Evolutionary conservation across 2,888 invertebrate species (phyloP).

Genomic region (Drosophila testacea): DNA sequence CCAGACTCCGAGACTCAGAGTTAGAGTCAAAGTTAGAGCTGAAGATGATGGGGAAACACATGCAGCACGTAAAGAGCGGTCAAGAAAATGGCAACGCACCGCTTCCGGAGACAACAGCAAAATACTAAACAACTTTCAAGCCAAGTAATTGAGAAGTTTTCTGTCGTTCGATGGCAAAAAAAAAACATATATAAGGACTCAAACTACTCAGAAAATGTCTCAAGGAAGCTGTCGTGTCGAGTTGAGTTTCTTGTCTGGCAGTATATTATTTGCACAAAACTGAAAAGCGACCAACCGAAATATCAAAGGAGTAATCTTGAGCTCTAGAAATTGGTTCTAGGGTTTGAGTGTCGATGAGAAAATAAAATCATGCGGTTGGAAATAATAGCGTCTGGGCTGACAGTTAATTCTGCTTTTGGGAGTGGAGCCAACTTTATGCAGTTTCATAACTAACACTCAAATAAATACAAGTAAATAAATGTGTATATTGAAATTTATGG

Average conservation of each 20-base stretch:
- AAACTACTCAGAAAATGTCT: conserved; percentile 31
- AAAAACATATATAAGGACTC: conserved; percentile 10
- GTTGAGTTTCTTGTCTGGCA: conserved; percentile 49
- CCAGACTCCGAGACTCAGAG: conserved; percentile 3
- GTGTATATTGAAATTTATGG: conserved; percentile 51
- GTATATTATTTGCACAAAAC: conserved; percentile 68
- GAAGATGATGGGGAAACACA: conserved; percentile 60
- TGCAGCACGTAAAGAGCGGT: conserved; percentile 80
- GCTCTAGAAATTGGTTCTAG: conserved; percentile 19
- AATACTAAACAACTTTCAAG: conserved; percentile 63
- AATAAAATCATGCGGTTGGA: conserved; percentile 81
- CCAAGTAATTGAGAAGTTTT: conserved; percentile 64
- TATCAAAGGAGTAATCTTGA: conserved; percentile 68
- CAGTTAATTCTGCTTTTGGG: conserved; percentile 48
- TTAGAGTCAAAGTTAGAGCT: conserved; percentile 6
- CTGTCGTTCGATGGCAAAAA: conserved; percentile 46
- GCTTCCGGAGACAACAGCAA: conserved; percentile 63
- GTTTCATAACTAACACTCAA: conserved; percentile 52
- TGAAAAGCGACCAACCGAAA: conserved; percentile 68
- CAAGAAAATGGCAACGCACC: conserved; percentile 53
- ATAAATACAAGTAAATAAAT: conserved; percentile 18
- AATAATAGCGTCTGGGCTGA: conserved; percentile 80
- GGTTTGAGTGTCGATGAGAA: conserved; percentile 36
- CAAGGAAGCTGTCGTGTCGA: conserved; percentile 26
- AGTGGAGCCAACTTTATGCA: conserved; percentile 59